A percentile compares a stretch with the other conserved stretches of the same genome.
Conservation (phyloP, 2,113 vertebrate species). For the Chinchilla lanigera region DNA sequence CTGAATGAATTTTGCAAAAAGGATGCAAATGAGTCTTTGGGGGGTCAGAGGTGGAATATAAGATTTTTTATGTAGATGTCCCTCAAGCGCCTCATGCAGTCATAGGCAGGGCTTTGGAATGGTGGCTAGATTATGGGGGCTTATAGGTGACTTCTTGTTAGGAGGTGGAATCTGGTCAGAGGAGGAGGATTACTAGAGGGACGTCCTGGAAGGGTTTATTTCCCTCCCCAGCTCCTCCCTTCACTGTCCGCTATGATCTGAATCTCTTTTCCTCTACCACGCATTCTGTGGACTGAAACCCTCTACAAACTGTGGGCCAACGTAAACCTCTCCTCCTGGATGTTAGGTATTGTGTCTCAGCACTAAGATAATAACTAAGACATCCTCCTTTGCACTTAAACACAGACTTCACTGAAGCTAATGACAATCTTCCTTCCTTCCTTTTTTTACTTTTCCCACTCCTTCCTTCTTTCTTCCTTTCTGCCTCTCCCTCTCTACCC, state of each 20-base stretch:
- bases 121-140: background rate
- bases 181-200: background rate
- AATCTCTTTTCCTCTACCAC: background rate
- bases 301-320: background rate
- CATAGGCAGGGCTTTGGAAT: background rate
- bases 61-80: background rate
- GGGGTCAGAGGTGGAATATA: background rate
- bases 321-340: background rate
- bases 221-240: background rate
- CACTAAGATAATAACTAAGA: background rate
- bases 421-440: background rate
- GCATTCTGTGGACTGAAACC: background rate
- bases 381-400: background rate
- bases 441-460: background rate
- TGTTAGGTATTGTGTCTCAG: background rate
- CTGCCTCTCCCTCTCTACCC: background rate
- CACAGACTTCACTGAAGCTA: background rate
- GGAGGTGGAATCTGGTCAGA: background rate
- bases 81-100: background rate
- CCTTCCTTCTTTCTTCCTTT: background rate
- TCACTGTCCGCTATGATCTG: background rate
- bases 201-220: background rate
- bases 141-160: background rate
- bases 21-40: background rate
- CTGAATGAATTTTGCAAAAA: background rate